Evolutionary conservation across 2,888 invertebrate genomes (phyloP), one percentile per base, ranked within the genome.

Genomic region (Sialis fuliginosa): DNA sequence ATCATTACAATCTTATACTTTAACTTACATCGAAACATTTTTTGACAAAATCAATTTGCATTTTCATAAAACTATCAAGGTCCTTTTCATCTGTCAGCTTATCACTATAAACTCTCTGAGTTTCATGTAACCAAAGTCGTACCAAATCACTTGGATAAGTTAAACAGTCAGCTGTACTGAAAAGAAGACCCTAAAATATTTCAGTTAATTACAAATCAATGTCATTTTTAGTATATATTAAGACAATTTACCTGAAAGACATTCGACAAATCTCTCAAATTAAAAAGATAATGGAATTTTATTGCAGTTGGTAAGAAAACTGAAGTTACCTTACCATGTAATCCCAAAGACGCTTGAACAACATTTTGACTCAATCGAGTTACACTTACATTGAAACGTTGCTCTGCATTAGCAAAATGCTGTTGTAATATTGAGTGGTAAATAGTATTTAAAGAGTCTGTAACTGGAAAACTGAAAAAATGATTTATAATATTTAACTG

Each of bases 261-360:
- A 62, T 95, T 95, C 4, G 93, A 93, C 48, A 96, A 74, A 63
- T 96, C 96, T 48, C 96, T 70, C 49, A 96, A 71, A 69, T 96
- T 96, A 65, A 96, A 96, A 56, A 95, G 82, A 59, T 96, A 96
- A 64, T 96, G 96, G 58, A 92, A 96, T 65, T 96, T 96, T 46
- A 90, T 82, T 3, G 95, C 95, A 2, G 95, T 96, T 0, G 96
- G 96, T 49, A 95, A 68, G 64, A 95, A 96, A 30, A 89, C 77
- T 62, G 87, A 82, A 2, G 84, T 75, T 3, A 85, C 81, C 66
- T 90, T 88, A 57, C 84, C 79, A 61, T 96, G 95, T 35, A 96
- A 63, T 12, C 81, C 77, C 48, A 95, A 74, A 0, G 92, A 83
- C 4, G 89, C 88, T 45, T 76, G 69, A 2, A 92, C 88, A 51